Conservation (phyloP, 2,888 invertebrate genomes). For the Leptinotarsa juncta region DNA sequence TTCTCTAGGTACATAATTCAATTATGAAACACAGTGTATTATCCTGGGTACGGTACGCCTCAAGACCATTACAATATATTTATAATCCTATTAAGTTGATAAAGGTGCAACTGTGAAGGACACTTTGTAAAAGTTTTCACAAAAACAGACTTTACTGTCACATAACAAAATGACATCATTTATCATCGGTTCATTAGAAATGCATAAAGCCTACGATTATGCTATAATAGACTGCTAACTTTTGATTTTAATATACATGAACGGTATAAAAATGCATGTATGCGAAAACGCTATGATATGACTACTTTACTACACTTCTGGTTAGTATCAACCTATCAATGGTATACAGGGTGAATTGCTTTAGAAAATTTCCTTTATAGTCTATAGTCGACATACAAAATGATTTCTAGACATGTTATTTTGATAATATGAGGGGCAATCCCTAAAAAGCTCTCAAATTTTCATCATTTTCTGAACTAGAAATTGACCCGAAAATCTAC, state of each 20-base stretch:
- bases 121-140: slow-evolving; percentile 45
- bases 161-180: slow-evolving; percentile 37
- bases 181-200: slow-evolving; percentile 40
- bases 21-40: slow-evolving; percentile 19
- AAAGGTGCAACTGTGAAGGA: slow-evolving; percentile 47
- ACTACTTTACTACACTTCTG: slow-evolving; percentile 9
- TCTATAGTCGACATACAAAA: too few species aligned
- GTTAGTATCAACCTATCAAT: background rate
- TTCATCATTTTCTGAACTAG: too few species aligned
- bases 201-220: slow-evolving; percentile 39
- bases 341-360: background rate
- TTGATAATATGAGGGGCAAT: too few species aligned
- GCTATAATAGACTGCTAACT: slow-evolving; percentile 28
- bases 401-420: too few species aligned
- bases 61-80: slow-evolving; percentile 32
- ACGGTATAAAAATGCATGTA: slow-evolving; percentile 35
- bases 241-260: slow-evolving; percentile 39
- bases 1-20: background rate
- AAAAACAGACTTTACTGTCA: slow-evolving; percentile 43
- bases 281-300: slow-evolving; percentile 23
- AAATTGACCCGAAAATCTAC: too few species aligned
- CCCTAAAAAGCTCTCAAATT: too few species aligned
- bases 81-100: slow-evolving; percentile 45
- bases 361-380: background rate
- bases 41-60: slow-evolving; percentile 22